Base-by-base conservation (phyloP, 2,113 vertebrate species). In the Phylloscopus trochilus region DNA sequence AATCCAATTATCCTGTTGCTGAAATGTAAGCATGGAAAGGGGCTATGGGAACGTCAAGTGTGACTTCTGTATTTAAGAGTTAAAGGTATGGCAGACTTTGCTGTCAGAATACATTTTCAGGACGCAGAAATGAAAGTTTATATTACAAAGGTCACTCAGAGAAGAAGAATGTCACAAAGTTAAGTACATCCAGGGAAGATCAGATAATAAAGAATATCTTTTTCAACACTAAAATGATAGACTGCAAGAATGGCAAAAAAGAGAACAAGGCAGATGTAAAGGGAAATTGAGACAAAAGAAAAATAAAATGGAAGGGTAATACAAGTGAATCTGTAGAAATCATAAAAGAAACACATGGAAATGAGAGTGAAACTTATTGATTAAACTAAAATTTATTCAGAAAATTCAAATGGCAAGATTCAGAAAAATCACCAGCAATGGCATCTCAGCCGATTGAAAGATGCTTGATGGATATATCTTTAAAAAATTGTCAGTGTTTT, bases 131-230 rank as follows among this genome's bases (percentile, higher is more conserved):
- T 83, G 76, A 84, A 97, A 97, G 95, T 97, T 98, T 97, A 96
- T 97, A 97, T 97, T 96, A 97, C 96, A 98, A 98, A 98, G 98
- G 98, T 98, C 97, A 98, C 89, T 97, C 63, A 53, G 92, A 95
- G 96, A 98, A 98, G 95, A 97, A 95, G 92, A 97, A 94, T 97
- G 97, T 97, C 98, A 98, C 94, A 77, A 96, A 98, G 97, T 98
- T 97, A 97, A 98, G 96, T 95, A 97, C 94, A 97, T 96, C 93
- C 85, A 89, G 87, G 79, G 79, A 96, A 95, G 96, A 97, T 96
- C 97, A 98, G 97, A 98, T 98, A 97, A 98, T 97, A 97, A 66
- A 69, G 95, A 97, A 96, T 95, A 95, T 97, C 90, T 95, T 97
- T 97, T 95, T 92, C 93, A 82, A 93, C 95, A 89, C 84, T 93